phyloP scores from a whole-genome alignment of 2,797 vertebrate genomes.

The Epinephelus awoara region DNA sequence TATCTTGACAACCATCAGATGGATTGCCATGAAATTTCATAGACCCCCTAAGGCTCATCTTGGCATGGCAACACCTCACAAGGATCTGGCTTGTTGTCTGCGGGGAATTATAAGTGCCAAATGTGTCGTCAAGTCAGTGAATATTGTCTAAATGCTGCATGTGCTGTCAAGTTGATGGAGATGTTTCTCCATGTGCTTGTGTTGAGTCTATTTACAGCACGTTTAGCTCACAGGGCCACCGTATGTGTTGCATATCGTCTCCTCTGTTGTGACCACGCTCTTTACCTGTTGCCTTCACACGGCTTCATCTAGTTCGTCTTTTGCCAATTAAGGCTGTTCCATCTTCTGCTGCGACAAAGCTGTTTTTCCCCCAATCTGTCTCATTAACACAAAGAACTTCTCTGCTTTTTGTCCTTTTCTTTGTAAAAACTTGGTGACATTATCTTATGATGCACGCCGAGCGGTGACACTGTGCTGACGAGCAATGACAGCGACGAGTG shows the following conservation, averaged over 20 bases:
- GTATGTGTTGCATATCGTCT: conserved; percentile 11
- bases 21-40: background rate
- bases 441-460: conserved; percentile 58
- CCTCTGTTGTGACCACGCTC: conserved; percentile 4
- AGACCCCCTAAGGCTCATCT: background rate
- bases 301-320: conserved; percentile 19
- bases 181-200: too few species aligned
- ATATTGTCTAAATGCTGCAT: too few species aligned
- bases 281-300: conserved; percentile 16
- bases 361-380: conserved; percentile 58
- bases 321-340: conserved; percentile 19
- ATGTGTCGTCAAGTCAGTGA: too few species aligned
- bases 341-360: conserved; percentile 37
- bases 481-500: conserved; percentile 61
- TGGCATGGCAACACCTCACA: background rate
- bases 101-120: background rate
- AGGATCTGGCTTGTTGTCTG: background rate
- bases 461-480: conserved; percentile 65
- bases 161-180: too few species aligned
- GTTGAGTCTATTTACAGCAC: too few species aligned
- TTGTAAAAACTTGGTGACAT: conserved; percentile 61
- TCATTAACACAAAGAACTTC: conserved; percentile 66
- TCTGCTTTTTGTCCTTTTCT: conserved; percentile 48
- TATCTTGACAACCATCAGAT: background rate
- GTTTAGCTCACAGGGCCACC: too few species aligned